Percentiles rank a stretch among this genome's conserved stretches.
Evolutionary conservation across 2,888 invertebrate genomes (phyloP).

Genomic region (Cantharis nigra): DNA sequence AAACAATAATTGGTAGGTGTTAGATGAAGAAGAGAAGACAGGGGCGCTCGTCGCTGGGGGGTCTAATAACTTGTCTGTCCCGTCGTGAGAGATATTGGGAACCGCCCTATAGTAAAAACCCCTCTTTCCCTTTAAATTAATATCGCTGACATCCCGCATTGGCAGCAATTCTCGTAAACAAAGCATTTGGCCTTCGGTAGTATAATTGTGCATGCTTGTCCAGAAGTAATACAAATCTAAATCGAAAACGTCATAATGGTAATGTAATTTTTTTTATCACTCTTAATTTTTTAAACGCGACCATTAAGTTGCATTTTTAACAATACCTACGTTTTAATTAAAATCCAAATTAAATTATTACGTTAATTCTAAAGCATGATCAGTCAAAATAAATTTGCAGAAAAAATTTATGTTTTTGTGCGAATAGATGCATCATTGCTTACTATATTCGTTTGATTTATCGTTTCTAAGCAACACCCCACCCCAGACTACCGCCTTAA

Average conservation of each 20-base stretch:
- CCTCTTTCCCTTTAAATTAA: constrained; percentile 37
- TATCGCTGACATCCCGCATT: constrained; percentile 30
- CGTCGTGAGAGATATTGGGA: constrained; percentile 41
- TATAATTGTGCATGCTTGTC: constrained; percentile 14
- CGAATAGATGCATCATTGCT: constrained; percentile 35
- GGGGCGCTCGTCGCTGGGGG: constrained; percentile 35
- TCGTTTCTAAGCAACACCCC: constrained; percentile 46
- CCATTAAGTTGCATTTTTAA: neutral
- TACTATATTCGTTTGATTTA: constrained; percentile 37
- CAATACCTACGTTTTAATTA: neutral
- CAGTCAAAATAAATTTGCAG: constrained; percentile 4
- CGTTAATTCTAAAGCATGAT: neutral
- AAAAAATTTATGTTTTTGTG: constrained; percentile 40
- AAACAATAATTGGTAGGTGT: constrained; percentile 33
- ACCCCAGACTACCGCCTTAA: constrained; percentile 38
- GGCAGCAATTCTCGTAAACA: constrained; percentile 15
- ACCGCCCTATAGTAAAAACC: constrained; percentile 35
- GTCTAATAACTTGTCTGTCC: constrained; percentile 43
- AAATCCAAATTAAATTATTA: neutral
- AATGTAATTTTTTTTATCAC: neutral
- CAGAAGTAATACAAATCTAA: constrained; percentile 6
- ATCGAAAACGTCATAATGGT: constrained; percentile 10
- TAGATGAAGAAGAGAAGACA: constrained; percentile 30
- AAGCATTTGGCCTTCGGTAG: constrained; percentile 16
- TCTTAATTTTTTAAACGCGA: neutral